Base-by-base conservation (phyloP, 2,888 invertebrate genomes). In the Aelia acuminata region DNA sequence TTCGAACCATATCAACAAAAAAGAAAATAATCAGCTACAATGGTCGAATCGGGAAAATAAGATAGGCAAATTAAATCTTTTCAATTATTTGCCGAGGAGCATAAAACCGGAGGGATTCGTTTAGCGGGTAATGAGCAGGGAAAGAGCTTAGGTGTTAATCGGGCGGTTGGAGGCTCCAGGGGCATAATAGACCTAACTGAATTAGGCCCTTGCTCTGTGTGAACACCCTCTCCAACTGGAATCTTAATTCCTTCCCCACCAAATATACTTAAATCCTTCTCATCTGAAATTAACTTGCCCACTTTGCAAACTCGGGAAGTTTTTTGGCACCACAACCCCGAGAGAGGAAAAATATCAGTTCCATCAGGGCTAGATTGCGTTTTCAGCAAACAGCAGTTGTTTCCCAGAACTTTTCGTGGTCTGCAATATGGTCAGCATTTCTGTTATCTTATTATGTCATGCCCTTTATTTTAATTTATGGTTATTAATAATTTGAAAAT, bases 81-180 rank as follows among this genome's bases (percentile, higher is more conserved):
- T 13, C 63, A 70, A 35, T 70, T 70, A 70, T 70, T 35, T 70
- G 18, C 7, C 8, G 1, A 31, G 4, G 35, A 0, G 35, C 7
- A 31, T 70, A 70, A 70, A 70, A 70, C 63, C 18, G 63, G 1
- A 35, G 63, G 18, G 63, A 70, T 70, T 70, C 63, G 63, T 70
- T 70, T 31, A 70, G 63, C 18, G 35, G 63, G 63, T 70, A 70
- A 70, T 70, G 63, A 70, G 63, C 63, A 35, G 31, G 63, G 63
- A 70, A 70, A 70, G 63, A 70, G 63, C 63, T 70, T 70, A 70
- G 63, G 63, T 70, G 63, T 70, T 70, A 70, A 70, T 70, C 63
- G 63, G 63, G 63, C 31, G 63, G 63, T 31, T 70, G 63, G 63
- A 35, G 63, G 31, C 35, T 70, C 18, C 35, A 35, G 63, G 18